Evolutionary conservation across 2,113 vertebrate genomes (phyloP).

Genomic region (Neogobius melanostomus): DNA sequence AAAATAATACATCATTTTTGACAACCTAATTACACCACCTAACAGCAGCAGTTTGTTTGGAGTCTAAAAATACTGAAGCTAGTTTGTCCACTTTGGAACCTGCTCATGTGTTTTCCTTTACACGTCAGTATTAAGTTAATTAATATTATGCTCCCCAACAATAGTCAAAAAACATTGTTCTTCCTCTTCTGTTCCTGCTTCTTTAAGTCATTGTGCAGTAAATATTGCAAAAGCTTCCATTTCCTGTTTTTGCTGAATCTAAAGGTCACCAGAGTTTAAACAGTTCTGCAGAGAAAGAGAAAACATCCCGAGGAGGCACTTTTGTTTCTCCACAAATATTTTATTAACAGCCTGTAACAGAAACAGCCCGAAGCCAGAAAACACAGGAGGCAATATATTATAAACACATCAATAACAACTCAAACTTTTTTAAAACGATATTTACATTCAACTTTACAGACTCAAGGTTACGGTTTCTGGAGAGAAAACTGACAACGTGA

Average conservation of each 20-base stretch:
- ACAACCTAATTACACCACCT: too few species aligned
- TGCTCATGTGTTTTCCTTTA: too few species aligned
- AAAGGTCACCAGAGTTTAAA: background rate
- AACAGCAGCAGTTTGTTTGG: too few species aligned
- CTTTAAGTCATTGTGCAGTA: too few species aligned
- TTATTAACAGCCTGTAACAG: background rate
- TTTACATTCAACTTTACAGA: constrained; percentile 35
- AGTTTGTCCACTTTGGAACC: too few species aligned
- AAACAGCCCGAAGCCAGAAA: background rate
- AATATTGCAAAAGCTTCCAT: background rate
- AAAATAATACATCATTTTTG: too few species aligned
- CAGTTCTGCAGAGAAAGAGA: background rate
- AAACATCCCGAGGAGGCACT: background rate
- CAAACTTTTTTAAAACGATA: constrained; percentile 1
- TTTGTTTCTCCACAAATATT: background rate
- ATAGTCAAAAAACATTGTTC: too few species aligned
- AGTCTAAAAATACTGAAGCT: too few species aligned
- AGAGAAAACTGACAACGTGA: background rate
- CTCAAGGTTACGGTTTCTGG: background rate
- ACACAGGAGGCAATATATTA: background rate
- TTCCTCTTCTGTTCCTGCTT: too few species aligned
- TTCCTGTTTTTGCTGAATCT: background rate
- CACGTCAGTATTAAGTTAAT: too few species aligned
- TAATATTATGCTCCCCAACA: too few species aligned
- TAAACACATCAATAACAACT: background rate